Evolutionary conservation across 2,113 vertebrate species (phyloP).

Genomic region (Corynorhinus townsendii): DNA sequence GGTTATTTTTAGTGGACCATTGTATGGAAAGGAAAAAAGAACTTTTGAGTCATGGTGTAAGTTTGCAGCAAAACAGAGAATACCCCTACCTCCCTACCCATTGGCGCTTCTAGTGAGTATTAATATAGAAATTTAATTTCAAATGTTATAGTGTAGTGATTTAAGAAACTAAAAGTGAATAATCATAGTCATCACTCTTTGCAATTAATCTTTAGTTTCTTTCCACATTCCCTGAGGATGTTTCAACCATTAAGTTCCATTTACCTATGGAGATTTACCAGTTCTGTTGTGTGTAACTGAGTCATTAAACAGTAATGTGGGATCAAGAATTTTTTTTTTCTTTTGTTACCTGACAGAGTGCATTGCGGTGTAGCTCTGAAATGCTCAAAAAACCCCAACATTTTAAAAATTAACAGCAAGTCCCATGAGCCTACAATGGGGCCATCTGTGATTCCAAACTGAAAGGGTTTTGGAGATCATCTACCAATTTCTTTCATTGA

Average conservation of each 20-base stretch:
- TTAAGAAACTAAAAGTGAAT: slow-evolving; percentile 20
- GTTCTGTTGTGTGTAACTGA: slow-evolving; percentile 7
- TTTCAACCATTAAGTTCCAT: slow-evolving; percentile 27
- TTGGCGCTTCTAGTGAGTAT: not conserved
- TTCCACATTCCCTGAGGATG: not conserved
- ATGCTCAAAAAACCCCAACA: not conserved
- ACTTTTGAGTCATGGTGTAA: not conserved
- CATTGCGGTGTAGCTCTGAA: not conserved
- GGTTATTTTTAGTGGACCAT: not conserved
- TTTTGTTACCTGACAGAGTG: not conserved
- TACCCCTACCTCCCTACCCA: too few relatives aligned
- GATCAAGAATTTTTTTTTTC: not conserved
- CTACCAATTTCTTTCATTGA: not conserved
- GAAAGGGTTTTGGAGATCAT: not conserved
- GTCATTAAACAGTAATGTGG: not conserved
- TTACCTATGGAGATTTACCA: slow-evolving; percentile 26
- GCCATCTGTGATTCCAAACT: not conserved
- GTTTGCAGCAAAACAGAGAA: not conserved
- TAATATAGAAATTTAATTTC: slow-evolving; percentile 22
- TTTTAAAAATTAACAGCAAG: not conserved
- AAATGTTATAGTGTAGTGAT: not conserved
- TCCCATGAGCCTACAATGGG: not conserved
- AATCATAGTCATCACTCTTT: not conserved
- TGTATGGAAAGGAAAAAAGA: not conserved
- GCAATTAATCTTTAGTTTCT: not conserved